A percentile compares a stretch with the other conserved stretches of the same genome.
phyloP scores from a whole-genome alignment of 2,113 vertebrate genomes.

The Carollia perspicillata region DNA sequence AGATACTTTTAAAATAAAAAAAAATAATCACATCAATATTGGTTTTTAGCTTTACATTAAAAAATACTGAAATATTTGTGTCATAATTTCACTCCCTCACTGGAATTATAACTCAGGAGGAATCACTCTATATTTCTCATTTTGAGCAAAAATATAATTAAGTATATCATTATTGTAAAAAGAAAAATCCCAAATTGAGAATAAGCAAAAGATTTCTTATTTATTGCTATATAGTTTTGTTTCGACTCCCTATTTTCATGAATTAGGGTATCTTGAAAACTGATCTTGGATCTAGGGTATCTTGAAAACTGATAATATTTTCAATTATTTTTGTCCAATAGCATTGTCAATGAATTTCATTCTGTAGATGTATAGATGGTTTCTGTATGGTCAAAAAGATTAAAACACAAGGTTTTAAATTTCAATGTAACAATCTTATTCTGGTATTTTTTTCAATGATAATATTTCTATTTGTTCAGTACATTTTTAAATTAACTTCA shows the following conservation, averaged over 20 bases:
- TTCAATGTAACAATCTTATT: neutral
- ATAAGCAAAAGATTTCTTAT: neutral
- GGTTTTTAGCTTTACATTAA: neutral
- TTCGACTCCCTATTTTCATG: neutral
- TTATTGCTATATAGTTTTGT: neutral
- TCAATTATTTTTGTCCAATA: neutral
- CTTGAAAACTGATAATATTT: neutral
- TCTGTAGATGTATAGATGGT: neutral
- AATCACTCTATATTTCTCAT: neutral
- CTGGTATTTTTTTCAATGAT: neutral
- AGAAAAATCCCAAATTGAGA: neutral
- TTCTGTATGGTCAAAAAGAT: neutral
- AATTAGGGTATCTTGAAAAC: neutral
- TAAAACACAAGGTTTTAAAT: neutral
- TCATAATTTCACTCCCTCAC: neutral
- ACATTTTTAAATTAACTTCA: neutral
- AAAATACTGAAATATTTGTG: neutral
- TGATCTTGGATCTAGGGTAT: too few relatives aligned
- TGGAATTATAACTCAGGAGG: neutral
- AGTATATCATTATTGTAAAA: neutral
- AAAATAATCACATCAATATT: neutral
- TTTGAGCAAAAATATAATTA: constrained; percentile 34
- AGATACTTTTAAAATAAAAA: neutral
- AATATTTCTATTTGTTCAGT: neutral
- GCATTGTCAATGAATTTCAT: neutral